phyloP scores from a whole-genome alignment of 2,797 vertebrate genomes.

The Sebastes cheni region DNA sequence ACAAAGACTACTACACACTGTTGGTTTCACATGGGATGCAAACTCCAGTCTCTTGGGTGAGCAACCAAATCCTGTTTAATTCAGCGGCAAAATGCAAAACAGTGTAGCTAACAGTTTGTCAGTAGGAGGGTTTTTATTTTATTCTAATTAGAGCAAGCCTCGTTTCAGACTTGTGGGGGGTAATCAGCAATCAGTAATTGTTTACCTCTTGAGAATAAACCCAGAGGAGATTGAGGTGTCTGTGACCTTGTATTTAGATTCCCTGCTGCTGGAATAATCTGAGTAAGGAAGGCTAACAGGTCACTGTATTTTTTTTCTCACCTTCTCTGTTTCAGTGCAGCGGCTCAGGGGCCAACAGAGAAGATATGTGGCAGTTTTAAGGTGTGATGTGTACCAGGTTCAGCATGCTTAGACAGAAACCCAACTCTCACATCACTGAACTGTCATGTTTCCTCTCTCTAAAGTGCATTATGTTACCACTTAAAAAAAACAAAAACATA shows the following conservation, averaged over 20 bases:
- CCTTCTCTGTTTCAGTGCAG: neutral
- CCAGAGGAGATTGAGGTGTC: neutral
- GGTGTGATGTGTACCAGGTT: neutral
- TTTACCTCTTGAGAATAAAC: slow-evolving; percentile 6
- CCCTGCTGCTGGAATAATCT: neutral
- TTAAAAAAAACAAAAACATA: neutral
- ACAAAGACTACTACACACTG: too few species aligned
- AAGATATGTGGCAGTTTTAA: neutral
- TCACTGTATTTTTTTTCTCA: neutral
- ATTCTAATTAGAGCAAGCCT: neutral
- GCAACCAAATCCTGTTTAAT: too few species aligned
- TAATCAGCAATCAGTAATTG: slow-evolving; percentile 17
- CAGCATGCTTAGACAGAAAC: neutral
- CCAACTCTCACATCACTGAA: neutral
- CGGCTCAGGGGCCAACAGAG: neutral
- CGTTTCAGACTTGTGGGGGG: neutral
- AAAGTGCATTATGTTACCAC: neutral
- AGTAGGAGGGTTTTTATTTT: neutral
- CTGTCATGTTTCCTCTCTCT: neutral
- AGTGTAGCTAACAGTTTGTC: neutral
- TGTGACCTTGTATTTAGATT: neutral
- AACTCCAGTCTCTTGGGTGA: too few species aligned
- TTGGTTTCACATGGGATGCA: too few species aligned
- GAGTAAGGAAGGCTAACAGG: neutral
- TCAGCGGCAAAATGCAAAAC: neutral